Conservation (phyloP, 2,888 invertebrate genomes). For the Euproctis similis region DNA sequence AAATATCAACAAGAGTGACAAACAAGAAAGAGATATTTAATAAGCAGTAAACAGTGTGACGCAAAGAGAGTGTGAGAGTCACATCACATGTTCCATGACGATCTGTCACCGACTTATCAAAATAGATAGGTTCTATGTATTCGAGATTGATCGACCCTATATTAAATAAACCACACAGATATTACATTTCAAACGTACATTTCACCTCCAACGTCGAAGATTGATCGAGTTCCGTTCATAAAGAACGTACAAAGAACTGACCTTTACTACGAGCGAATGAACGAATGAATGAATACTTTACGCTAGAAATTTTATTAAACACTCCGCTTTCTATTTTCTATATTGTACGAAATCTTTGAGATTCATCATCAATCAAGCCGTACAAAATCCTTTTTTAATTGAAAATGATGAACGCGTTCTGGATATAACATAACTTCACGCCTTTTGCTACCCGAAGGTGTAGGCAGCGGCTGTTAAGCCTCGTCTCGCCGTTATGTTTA, state of each 20-base stretch:
- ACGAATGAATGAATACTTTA: slow-evolving; percentile 5
- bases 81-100: too few relatives aligned
- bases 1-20: slow-evolving; percentile 17
- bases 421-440: too few relatives aligned
- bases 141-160: slow-evolving; percentile 65
- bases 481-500: too few relatives aligned
- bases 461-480: too few relatives aligned
- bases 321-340: too few relatives aligned
- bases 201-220: slow-evolving; percentile 52
- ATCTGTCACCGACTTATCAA: slow-evolving; percentile 57
- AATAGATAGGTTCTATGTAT: slow-evolving; percentile 30
- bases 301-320: slow-evolving; percentile 17
- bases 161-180: slow-evolving; percentile 65
- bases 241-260: slow-evolving; percentile 22
- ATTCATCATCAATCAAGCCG: too few relatives aligned
- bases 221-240: slow-evolving; percentile 56
- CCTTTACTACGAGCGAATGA: slow-evolving; percentile 3
- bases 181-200: slow-evolving; percentile 65
- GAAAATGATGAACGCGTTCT: too few relatives aligned
- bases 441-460: too few relatives aligned
- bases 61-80: slow-evolving; percentile 10
- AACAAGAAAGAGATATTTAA: slow-evolving; percentile 13
- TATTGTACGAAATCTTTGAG: too few relatives aligned
- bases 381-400: too few relatives aligned
- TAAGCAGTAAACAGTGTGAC: slow-evolving; percentile 16